These are phyloP conservation scores for Tachyglossus aculeatus DNA, from an alignment of 2,797 vertebrate genomes.

Conservation along the genomic window DNA sequence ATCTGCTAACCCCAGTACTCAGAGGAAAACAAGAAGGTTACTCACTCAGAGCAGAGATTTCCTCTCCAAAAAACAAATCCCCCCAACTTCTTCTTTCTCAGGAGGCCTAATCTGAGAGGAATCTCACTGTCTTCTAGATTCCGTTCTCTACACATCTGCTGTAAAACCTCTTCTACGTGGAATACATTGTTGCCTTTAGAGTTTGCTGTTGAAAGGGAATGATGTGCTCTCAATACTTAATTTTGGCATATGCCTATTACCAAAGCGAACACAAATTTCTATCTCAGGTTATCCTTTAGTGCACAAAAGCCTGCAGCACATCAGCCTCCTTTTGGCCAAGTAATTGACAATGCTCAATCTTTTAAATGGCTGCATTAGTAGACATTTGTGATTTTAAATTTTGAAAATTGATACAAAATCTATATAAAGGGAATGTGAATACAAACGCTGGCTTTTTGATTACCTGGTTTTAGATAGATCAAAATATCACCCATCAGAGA, in stretches of 20 bases:
- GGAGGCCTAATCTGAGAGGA: too few relatives aligned
- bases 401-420: conserved; percentile 4
- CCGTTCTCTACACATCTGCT: not conserved
- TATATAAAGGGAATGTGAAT: not conserved
- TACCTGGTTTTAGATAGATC: conserved; percentile 10
- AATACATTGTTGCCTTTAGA: conserved; percentile 25
- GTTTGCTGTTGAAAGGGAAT: conserved; percentile 38
- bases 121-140: too few relatives aligned
- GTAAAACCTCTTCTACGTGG: conserved; percentile 33
- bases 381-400: conserved; percentile 37
- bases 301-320: conserved; percentile 18
- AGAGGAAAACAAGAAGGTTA: too few relatives aligned
- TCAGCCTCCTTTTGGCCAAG: conserved; percentile 42
- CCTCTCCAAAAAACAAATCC: too few relatives aligned
- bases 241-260: conserved; percentile 36
- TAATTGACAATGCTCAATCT: conserved; percentile 48
- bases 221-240: conserved; percentile 41
- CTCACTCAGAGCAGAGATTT: too few relatives aligned
- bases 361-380: conserved; percentile 33
- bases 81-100: too few relatives aligned
- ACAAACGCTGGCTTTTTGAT: not conserved
- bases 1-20: too few relatives aligned
- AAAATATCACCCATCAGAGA: not conserved
- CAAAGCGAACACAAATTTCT: conserved; percentile 40
- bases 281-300: conserved; percentile 25